A percentile compares a stretch with the other conserved stretches of the same genome.
phyloP scores from a whole-genome alignment of 2,113 vertebrate genomes.

The cattle (Bos taurus) region ARS-UCD2.0 NC_037328.1:157396501-157397000 shows the following conservation, averaged over 20 bases:
- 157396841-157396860: neutral
- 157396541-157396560: neutral
- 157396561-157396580: fast-evolving
- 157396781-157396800: neutral
- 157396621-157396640: neutral
- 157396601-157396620: neutral
- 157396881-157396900: neutral
- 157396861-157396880: neutral
- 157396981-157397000: too few species aligned
- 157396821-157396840: neutral
- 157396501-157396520: neutral
- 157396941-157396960: too few species aligned
- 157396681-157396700: neutral
- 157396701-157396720: neutral
- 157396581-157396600: neutral
- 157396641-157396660: neutral
- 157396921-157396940: too few species aligned
- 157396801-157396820: neutral
- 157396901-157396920: neutral
- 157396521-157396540: neutral
- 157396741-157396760: neutral
- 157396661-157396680: neutral
- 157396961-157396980: too few species aligned
- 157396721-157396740: neutral
- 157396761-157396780: neutral